Percentiles rank a stretch among this genome's conserved stretches.
Conservation (phyloP, 2,113 vertebrate species). For the Ophthalmotilapia sp. region DNA sequence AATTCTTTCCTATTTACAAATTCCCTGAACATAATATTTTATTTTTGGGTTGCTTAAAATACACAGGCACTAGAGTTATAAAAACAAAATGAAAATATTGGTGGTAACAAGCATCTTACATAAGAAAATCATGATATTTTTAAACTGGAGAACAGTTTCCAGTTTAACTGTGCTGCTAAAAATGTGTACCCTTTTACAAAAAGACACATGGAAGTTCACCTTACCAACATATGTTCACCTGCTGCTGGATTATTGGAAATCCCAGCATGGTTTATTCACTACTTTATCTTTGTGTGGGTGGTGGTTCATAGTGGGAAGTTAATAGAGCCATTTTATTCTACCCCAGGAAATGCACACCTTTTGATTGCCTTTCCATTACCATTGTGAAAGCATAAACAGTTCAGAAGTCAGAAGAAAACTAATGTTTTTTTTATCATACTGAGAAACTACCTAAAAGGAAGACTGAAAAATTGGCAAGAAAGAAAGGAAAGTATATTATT, state of each 20-base stretch:
- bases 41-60: not conserved
- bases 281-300: slow-evolving; percentile 22
- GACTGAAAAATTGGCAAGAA: not conserved
- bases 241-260: slow-evolving; percentile 20
- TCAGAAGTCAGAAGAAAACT: not conserved
- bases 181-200: not conserved
- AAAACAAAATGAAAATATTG: not conserved
- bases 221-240: not conserved
- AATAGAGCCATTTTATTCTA: slow-evolving; percentile 27
- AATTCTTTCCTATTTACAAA: not conserved
- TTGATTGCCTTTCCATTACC: not conserved
- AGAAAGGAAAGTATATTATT: not conserved
- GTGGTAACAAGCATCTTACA: not conserved
- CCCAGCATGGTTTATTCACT: not conserved
- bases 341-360: slow-evolving; percentile 7
- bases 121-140: not conserved
- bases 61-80: not conserved
- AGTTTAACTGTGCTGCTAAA: not conserved
- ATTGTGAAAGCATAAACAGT: not conserved
- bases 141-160: not conserved
- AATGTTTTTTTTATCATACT: not conserved
- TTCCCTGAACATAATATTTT: not conserved
- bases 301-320: slow-evolving; percentile 25
- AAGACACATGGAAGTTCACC: not conserved
- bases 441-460: not conserved